Base-by-base conservation (phyloP, 1,140 invertebrate genomes). In the Heliconius melpomene region DNA sequence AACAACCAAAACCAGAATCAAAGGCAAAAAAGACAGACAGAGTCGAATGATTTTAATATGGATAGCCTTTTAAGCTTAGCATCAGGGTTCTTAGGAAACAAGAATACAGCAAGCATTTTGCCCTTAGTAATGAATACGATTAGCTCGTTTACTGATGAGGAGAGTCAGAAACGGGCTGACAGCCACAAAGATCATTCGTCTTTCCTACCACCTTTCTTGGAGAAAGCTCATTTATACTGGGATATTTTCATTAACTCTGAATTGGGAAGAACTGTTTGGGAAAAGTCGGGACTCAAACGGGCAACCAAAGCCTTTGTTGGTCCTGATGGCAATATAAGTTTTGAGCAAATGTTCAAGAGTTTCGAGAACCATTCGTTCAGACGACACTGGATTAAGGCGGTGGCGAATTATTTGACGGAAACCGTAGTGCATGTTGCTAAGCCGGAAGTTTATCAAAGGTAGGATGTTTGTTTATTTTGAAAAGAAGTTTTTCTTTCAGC, bases 211-310 rank as follows among this genome's bases (percentile, higher is more conserved):
- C 97, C 97, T 0, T 95, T 97, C 84, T 84, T 98, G 54, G 97
- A 97, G 85, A 97, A 96, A 76, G 83, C 96, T 2, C 97, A 97
- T 86, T 90, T 97, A 1, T 96, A 97, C 85, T 97, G 97, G 96
- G 97, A 97, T 80, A 96, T 97, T 71, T 97, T 98, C 86, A 96
- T 96, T 7, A 96, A 96, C 87, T 97, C 97, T 0, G 97, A 98
- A 82, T 91, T 97, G 1, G 97, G 97, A 1, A 96, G 96, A 83
- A 95, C 96, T 0, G 86, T 97, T 3, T 97, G 97, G 95, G 95
- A 96, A 78, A 97, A 96, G 71, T 96, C 97, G 8, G 97, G 97
- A 0, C 91, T 97, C 1, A 95, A 96, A 60, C 95, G 96, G 57
- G 95, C 96, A 0, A 88, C 90, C 72, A 95, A 95, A 79, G 86